Base-by-base conservation (phyloP, 1,140 invertebrate species). In the Polypedilum pembai region DNA sequence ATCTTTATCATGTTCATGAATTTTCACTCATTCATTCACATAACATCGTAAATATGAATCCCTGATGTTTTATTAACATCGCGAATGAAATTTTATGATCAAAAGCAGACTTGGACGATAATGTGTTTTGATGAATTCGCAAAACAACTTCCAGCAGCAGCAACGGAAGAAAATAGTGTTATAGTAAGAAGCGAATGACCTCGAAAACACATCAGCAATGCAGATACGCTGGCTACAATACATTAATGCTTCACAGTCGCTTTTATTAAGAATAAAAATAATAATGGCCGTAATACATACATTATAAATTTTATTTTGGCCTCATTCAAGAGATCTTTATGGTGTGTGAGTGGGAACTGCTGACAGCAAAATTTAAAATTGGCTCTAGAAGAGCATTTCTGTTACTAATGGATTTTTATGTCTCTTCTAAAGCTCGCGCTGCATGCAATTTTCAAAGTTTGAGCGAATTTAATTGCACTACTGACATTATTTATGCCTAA, bases 1-100 rank as follows among this genome's bases (percentile, higher is more conserved):
- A 3, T 56, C 45, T 15, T 56, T 56, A 56, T 56, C 45, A 56
- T 56, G 45, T 56, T 56, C n/a, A 56, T 56, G 45, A 56, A 15
- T 56, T 15, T 15, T 56, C 24, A 33, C 24, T 33, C 24, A 33
- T 5, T 33, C 24, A 33, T n/a, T 45, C 45, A 56, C 12, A 56
- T 1, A 56, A 12, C 1, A 33, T 15, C 45, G n/a, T 56, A 56
- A 56, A 56, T 56, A 15, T 56, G 45, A 56, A 56, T 56, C 45
- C 45, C n/a, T 56, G 45, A 56, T n/a, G 45, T 56, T 56, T 56
- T 56, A 56, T 56, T 10, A 56, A 56, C 45, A 8, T 4, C 45
- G 45, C n/a, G n/a, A 56, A 56, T 56, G 45, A 56, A 56, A 12
- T 56, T 56, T 56, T 56, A 56, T 56, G 45, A 56, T 56, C 45